A percentile compares a stretch with the other conserved stretches of the same genome.
These are phyloP conservation scores for Chaetodon trifascialis DNA, from an alignment of 2,113 vertebrate species.

Conservation along the genomic window DNA sequence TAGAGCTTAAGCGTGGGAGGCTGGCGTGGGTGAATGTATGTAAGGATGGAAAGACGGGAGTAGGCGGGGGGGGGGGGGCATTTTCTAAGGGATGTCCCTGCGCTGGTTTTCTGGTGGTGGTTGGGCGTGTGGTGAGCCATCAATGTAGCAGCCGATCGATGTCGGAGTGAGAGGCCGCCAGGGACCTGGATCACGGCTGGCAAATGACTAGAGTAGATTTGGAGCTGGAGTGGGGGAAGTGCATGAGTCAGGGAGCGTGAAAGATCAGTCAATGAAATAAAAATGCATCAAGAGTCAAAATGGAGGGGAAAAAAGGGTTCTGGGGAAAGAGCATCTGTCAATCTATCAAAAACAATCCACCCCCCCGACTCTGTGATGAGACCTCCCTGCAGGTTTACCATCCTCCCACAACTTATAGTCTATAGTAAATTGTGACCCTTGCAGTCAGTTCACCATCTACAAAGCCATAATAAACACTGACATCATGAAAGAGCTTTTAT, in stretches of 20 bases:
- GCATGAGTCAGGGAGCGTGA: conserved; percentile 51
- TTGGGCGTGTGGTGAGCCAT: conserved; percentile 28
- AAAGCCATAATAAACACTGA: conserved; percentile 26
- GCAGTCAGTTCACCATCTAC: conserved; percentile 36
- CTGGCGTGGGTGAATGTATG: conserved; percentile 43
- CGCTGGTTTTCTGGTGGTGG: conserved; percentile 30
- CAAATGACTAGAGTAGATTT: conserved; percentile 61
- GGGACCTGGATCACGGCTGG: conserved; percentile 53
- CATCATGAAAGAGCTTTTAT: neutral
- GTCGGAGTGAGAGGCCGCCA: conserved; percentile 53
- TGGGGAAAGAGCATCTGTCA: conserved; percentile 5
- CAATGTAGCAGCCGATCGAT: conserved; percentile 66
- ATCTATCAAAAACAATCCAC: conserved; percentile 12
- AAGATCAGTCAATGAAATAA: conserved; percentile 60
- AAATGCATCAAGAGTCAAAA: conserved; percentile 44
- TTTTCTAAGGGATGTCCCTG: conserved; percentile 55
- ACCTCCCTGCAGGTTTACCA: conserved; percentile 23
- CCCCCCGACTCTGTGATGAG: conserved; percentile 32
- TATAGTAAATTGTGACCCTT: conserved; percentile 4
- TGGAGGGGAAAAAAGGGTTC: neutral
- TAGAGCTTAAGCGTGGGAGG: conserved; percentile 56
- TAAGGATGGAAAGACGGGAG: conserved; percentile 41
- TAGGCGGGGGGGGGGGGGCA: neutral
- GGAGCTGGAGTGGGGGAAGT: conserved; percentile 41
- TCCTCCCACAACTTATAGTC: conserved; percentile 14